Evolutionary conservation across 2,113 vertebrate species (phyloP), one percentile per base, ranked within the genome.

Genomic region (Amia ocellicauda): DNA sequence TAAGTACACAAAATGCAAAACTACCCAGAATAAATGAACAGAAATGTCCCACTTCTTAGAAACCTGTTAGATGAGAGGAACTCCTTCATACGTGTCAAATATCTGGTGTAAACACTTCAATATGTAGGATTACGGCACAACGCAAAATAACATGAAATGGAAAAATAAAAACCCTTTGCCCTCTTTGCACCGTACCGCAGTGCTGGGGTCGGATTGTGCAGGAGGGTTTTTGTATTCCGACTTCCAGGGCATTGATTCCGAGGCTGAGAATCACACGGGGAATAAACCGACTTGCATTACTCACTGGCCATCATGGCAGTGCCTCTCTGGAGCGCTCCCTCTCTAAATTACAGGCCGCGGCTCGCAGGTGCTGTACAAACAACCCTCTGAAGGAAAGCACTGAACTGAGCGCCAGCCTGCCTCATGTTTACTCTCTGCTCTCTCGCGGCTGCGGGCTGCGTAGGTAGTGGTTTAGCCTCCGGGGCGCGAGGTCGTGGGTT

Each of bases 241-340:
- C 28, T 41, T 58, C 29, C 31, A 19, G 29, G 9, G 56, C 29
- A 45, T 45, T 60, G 20, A 14, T 24, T 45, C 24, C 36, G 24
- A 45, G n/a, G 17, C 20, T 60, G 36, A 36, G 7, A 45, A 26
- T 45, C 58, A 41, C 40, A 45, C 2, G 11, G 58, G 58, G 58
- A 60, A 45, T 23, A 24, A 60, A 45, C n/a, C 22, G 58, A 14
- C 41, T 41, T 10, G 41, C 41, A 43, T 14, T 45, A 45, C 58
- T 45, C 20, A 60, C 20, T 45, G 58, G 58, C 41, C 11, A 47
- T 60, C 41, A 27, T 26, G 24, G 58, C 20, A 29, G 14, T 13
- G 41, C 58, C 13, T 60, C 58, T 60, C 58, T 8, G 24, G 40
- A 27, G 40, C 41, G 19, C 23, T n/a, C 13, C 20, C 14, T 2